Base-by-base conservation (phyloP, 1,140 invertebrate genomes). In the Plutomurus gul region DNA sequence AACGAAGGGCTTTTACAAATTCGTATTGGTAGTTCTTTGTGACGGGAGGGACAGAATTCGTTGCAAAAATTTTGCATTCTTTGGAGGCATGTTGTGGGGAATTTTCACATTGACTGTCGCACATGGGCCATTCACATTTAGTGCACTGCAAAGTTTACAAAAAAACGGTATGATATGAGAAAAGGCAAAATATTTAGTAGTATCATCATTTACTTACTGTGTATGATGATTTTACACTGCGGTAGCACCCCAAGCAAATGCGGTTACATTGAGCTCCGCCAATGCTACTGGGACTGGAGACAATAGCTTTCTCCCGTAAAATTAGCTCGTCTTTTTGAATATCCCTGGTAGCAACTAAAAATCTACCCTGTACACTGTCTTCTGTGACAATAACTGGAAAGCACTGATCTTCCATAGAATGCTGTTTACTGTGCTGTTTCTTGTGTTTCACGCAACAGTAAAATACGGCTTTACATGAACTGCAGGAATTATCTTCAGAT, bases 21-120 rank as follows among this genome's bases (percentile, higher is more conserved):
- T 76, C 75, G 47, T 76, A 76, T 40, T 76, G 47, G 43, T 76
- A 76, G 25, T 76, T 76, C 18, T 56, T 76, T 60, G 46, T 76
- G 1, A 49, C 43, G 16, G 72, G 75, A 22, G 47, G 3, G 7
- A 76, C 75, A 16, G 18, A 39, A 20, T 33, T 33, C 4, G 11
- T 16, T 1, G 75, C 3, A 33, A 76, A 76, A 25, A 76, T 76
- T 37, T 11, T 1, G 11, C 75, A 76, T 60, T 76, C 75, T 25
- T 36, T 36, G 4, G 11, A 8, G 4, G 46, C 39, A 33, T 74
- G 75, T 5, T 30, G 46, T 7, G 33, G 6, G 18, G 75, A 51
- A 39, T 51, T 76, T 20, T 76, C 75, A 25, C 75, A 76, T 13
- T 33, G 20, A 10, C 11, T 8, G 39, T 43, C 37, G 22, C 75